Evolutionary conservation across 2,888 invertebrate genomes (phyloP), one percentile per base, ranked within the genome.

Genomic region (Ormyrus labotus): DNA sequence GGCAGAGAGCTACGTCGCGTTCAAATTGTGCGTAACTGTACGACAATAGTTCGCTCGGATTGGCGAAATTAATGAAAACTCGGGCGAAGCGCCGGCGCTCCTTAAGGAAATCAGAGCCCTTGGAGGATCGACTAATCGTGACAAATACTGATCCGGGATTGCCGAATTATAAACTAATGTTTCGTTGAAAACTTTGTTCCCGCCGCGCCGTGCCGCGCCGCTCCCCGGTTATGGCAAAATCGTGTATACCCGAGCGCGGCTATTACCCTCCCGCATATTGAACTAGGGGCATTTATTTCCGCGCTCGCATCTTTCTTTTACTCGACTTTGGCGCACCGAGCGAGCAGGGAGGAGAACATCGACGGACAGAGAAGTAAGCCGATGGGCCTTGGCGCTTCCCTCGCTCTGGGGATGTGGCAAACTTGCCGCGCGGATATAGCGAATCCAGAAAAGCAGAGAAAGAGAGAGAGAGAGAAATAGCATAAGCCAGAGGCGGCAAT

Each of bases 61-160:
- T 85, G 86, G 86, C 84, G 86, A 87, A 89, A 89, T 89, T 89
- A 89, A 89, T 89, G 89, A 89, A 89, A 89, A 88, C 85, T 87
- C 85, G 85, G 85, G 85, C 80, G 83, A 65, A 51, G 69, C 70
- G 69, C 34, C 34, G 34, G 19, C 45, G 67, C 77, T 79, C 80
- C 78, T 80, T 81, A 64, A 82, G 78, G 78, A 57, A 81, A 75
- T 78, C 61, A 53, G 70, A 78, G 70, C 58, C 77, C 75, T 75
- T 79, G 82, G 84, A 77, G 84, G 85, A 86, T 89, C 87, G 88
- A 87, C 88, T 90, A 90, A 90, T 90, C 89, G 90, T 89, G 89
- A 89, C 90, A 90, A 90, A 90, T 90, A 89, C 89, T 89, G 89
- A 90, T 90, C 88, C 88, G 80, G 87, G 88, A 90, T 90, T 88